phyloP scores from a whole-genome alignment of 2,797 vertebrate genomes.

The Sebastes hubbsi region DNA sequence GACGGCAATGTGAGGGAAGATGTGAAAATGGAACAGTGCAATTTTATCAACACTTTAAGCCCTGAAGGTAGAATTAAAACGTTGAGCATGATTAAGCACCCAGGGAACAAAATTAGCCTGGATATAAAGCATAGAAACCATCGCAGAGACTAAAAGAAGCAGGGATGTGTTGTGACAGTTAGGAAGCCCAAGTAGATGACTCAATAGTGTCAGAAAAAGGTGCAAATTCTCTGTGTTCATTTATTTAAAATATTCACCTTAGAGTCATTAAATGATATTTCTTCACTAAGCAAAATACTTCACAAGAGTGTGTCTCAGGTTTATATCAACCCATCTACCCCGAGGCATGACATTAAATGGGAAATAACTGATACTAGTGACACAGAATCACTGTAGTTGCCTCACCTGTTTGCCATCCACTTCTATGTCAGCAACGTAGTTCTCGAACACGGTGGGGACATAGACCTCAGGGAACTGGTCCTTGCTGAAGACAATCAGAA shows the following conservation, averaged over 20 bases:
- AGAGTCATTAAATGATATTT: background rate
- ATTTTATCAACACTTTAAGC: conserved; percentile 19
- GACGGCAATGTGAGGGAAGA: conserved; percentile 9
- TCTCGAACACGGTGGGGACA: conserved; percentile 97
- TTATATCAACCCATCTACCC: background rate
- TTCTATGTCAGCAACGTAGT: conserved; percentile 98
- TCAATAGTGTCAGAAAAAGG: background rate
- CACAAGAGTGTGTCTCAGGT: background rate
- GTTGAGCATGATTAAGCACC: conserved; percentile 21
- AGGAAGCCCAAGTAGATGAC: background rate
- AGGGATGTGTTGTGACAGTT: background rate
- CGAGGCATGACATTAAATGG: background rate
- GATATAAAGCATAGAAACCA: conserved; percentile 11
- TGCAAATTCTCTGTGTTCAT: background rate
- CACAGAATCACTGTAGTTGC: background rate
- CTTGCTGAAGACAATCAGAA: conserved; percentile 98
- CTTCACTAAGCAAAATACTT: background rate
- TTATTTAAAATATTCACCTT: background rate
- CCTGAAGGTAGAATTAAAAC: conserved; percentile 37
- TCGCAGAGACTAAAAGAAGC: background rate
- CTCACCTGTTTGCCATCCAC: conserved; percentile 96
- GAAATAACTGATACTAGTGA: background rate
- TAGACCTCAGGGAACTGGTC: conserved; percentile 99
- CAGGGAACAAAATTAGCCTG: conserved; percentile 14
- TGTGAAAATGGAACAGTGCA: conserved; percentile 26